A percentile compares a stretch with the other conserved stretches of the same genome.
phyloP scores from a whole-genome alignment of 2,113 vertebrate species.

The cat (Felis catus) region F.catus_Fca126_mat1.0 CM031415.1:202318501-202319000 shows the following conservation, averaged over 20 bases:
- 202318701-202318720: accelerated
- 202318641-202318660: accelerated
- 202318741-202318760: neutral
- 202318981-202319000: accelerated
- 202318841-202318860: neutral
- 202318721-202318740: accelerated
- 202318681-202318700: accelerated
- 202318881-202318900: too few species aligned
- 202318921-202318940: neutral
- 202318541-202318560: neutral
- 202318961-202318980: too few species aligned
- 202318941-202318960: accelerated
- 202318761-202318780: accelerated
- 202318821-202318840: accelerated
- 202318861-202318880: too few species aligned
- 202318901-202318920: neutral
- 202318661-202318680: neutral
- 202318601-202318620: neutral
- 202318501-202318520: neutral
- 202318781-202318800: neutral
- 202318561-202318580: accelerated
- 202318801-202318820: accelerated
- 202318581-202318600: neutral
- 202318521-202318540: neutral
- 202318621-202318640: neutral